Evolutionary conservation across 2,888 invertebrate genomes (phyloP).

Genomic region (Calephelis perditalis): DNA sequence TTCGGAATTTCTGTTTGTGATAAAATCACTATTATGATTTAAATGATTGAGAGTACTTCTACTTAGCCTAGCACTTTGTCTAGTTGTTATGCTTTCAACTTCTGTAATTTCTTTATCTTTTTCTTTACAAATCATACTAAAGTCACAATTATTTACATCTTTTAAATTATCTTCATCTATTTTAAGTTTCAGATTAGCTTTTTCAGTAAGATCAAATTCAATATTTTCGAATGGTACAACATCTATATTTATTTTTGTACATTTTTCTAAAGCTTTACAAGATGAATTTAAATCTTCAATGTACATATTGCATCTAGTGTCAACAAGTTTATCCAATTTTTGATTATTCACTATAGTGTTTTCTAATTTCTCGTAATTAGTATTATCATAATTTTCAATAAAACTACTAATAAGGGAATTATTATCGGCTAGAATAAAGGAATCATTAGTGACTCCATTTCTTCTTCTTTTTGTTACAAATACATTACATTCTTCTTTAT

Average conservation of each 20-base stretch:
- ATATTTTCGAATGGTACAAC: conserved; percentile 7
- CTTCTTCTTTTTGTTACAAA: conserved; percentile 65
- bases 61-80: conserved; percentile 33
- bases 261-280: not conserved
- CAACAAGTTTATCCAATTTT: not conserved
- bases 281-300: not conserved
- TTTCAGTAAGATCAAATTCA: conserved; percentile 12
- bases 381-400: conserved; percentile 45
- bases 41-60: conserved; percentile 28
- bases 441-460: conserved; percentile 46
- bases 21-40: not conserved
- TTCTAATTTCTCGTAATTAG: conserved; percentile 24
- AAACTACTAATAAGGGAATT: conserved; percentile 41
- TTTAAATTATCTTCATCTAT: not conserved
- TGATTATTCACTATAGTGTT: conserved; percentile 4
- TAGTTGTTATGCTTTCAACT: conserved; percentile 29
- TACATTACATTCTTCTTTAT: conserved; percentile 26
- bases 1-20: not conserved
- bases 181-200: not conserved
- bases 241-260: conserved; percentile 18
- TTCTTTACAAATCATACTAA: not conserved
- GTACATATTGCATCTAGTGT: not conserved
- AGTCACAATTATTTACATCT: not conserved
- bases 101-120: conserved; percentile 21
- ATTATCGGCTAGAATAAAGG: conserved; percentile 45